Percentiles rank a stretch among this genome's conserved stretches.
These are phyloP conservation scores for Trypoxylus dichotomus DNA, from an alignment of 1,140 invertebrate species.

Conservation along the genomic window DNA sequence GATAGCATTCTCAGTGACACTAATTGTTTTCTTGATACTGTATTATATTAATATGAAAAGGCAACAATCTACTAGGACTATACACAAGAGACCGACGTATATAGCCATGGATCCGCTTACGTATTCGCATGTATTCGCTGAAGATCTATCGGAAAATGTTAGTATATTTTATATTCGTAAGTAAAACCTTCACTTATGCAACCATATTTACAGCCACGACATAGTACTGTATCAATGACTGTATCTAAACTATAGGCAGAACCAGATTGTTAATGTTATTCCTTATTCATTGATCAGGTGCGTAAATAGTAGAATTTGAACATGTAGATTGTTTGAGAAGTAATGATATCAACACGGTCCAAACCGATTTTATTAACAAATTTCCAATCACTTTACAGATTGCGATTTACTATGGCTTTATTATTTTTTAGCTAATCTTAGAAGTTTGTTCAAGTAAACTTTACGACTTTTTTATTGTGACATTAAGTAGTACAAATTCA, in stretches of 20 bases:
- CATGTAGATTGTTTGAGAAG: not conserved
- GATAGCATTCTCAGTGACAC: not conserved
- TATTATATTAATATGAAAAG: not conserved
- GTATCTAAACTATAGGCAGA: not conserved
- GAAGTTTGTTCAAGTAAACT: too few relatives aligned
- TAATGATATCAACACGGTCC: too few relatives aligned
- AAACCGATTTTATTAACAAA: too few relatives aligned
- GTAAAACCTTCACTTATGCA: not conserved
- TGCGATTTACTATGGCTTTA: too few relatives aligned
- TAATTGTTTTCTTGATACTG: not conserved
- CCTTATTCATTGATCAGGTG: not conserved
- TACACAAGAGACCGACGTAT: not conserved
- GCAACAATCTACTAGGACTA: not conserved
- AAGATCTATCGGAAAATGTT: not conserved
- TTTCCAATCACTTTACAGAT: too few relatives aligned
- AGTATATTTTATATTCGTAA: not conserved
- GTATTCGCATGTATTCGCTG: conserved; percentile 4
- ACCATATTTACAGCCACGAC: conserved; percentile 18
- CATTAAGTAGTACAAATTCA: too few relatives aligned
- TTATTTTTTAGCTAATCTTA: too few relatives aligned
- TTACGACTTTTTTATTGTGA: too few relatives aligned
- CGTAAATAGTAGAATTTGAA: not conserved
- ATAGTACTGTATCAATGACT: not conserved
- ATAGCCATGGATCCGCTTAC: not conserved
- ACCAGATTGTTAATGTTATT: not conserved